These are phyloP conservation scores for Drosophila flavopinicola DNA, from an alignment of 2,888 invertebrate genomes.

Conservation along the genomic window DNA sequence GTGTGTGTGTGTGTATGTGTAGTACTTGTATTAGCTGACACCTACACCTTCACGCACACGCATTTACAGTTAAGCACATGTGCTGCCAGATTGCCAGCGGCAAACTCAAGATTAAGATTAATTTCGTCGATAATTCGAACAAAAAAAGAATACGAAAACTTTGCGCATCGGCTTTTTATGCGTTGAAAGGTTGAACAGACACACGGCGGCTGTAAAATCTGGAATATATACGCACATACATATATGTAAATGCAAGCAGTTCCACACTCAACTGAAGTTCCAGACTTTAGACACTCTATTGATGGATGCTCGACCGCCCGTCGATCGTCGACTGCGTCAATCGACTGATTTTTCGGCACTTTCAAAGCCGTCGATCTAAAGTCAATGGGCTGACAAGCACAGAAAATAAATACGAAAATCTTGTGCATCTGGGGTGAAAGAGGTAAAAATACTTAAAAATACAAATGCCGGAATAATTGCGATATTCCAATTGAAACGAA, in stretches of 20 bases:
- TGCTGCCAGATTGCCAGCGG: conserved; percentile 55
- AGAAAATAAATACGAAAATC: conserved; percentile 24
- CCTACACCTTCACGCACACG: conserved; percentile 22
- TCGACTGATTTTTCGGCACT: conserved; percentile 73
- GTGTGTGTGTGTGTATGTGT: conserved; percentile 4
- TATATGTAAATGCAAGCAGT: conserved; percentile 2
- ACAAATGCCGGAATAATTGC: background rate
- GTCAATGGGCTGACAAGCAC: conserved; percentile 51
- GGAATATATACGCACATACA: conserved; percentile 3
- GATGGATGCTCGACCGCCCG: conserved; percentile 64
- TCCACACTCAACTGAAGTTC: conserved; percentile 56
- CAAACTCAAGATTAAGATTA: conserved; percentile 77
- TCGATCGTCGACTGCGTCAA: conserved; percentile 65
- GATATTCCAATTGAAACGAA: background rate
- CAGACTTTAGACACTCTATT: conserved; percentile 45
- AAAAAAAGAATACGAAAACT: conserved; percentile 47
- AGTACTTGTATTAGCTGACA: conserved; percentile 15
- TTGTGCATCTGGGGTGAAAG: background rate
- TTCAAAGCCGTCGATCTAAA: conserved; percentile 50
- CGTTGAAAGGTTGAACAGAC: conserved; percentile 74
- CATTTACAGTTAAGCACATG: conserved; percentile 66
- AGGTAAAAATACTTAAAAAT: background rate
- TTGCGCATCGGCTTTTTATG: conserved; percentile 44
- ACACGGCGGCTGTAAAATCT: conserved; percentile 36
- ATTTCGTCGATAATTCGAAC: conserved; percentile 70